These are phyloP conservation scores for Teleogryllus occipitalis DNA, from an alignment of 1,140 invertebrate species.

Conservation along the genomic window DNA sequence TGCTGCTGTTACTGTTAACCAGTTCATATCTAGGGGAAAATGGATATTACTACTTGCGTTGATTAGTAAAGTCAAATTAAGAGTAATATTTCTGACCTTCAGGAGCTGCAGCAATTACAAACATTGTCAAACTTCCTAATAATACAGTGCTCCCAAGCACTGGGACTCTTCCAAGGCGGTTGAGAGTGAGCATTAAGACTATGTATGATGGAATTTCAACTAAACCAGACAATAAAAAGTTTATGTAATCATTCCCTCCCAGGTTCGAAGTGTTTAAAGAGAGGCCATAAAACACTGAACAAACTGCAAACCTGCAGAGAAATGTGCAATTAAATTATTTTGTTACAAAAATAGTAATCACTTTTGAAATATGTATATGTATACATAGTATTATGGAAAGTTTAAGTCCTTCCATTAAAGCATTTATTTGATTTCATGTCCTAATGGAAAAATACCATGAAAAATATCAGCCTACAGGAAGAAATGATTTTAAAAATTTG, in stretches of 20 bases:
- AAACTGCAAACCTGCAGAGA: conserved; percentile 60
- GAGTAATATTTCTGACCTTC: conserved; percentile 34
- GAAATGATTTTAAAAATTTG: too few species aligned
- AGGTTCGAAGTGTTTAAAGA: conserved; percentile 69
- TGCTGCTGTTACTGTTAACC: conserved; percentile 53
- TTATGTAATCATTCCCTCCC: conserved; percentile 60
- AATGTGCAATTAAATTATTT: not conserved
- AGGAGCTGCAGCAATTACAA: conserved; percentile 50
- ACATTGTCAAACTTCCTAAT: conserved; percentile 51
- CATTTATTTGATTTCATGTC: too few species aligned
- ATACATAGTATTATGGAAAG: too few species aligned
- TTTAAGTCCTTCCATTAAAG: too few species aligned
- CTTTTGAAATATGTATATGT: too few species aligned
- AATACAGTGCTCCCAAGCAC: conserved; percentile 62
- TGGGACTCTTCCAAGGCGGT: conserved; percentile 59
- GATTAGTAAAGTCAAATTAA: conserved; percentile 7
- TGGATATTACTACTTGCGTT: conserved; percentile 9
- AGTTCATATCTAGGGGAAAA: conserved; percentile 43
- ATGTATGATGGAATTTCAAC: conserved; percentile 71
- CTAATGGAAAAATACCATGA: too few species aligned
- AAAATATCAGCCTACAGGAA: too few species aligned
- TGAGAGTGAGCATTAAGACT: conserved; percentile 57
- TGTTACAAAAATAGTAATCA: too few species aligned
- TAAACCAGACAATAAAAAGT: conserved; percentile 65
- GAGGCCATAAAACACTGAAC: conserved; percentile 70